Evolutionary conservation across 2,888 invertebrate genomes (phyloP), one percentile per base, ranked within the genome.

Genomic region (Cacoxenus indagator): DNA sequence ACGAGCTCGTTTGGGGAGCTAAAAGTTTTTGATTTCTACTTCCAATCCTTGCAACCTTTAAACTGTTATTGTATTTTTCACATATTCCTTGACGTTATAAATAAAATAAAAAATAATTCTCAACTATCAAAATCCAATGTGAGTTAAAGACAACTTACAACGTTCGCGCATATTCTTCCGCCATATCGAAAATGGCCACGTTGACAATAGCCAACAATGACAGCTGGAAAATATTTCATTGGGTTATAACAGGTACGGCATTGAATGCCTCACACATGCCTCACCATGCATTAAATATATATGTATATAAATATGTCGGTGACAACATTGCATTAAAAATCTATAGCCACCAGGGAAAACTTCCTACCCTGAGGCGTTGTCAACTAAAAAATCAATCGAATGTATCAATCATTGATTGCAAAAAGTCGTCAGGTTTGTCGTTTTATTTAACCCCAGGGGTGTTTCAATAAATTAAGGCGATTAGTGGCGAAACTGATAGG

Each of bases 361-460:
- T 51, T 48, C 17, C n/a, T 22, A 2, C 29, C 48, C 22, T 19
- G 37, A 31, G 51, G 51, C 48, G 37, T 17, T 19, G 31, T 31
- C 14, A 17, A 17, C n/a, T 48, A 45, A 67, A 69, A 76, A 72
- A 76, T 76, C 76, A 76, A 76, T 73, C 71, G 64, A 22, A 45
- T 29, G 27, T 65, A 69, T 69, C 68, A 69, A 69, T 61, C 65
- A 69, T 8, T 27, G 37, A 29, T 57, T 59, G 37, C 59, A 43
- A 37, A 37, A 37, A n/a, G n/a, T n/a, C 37, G 9, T 37, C 37
- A 37, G 37, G 37, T 37, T 37, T 37, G 37, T 8, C 37, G n/a
- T n/a, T n/a, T n/a, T n/a, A n/a, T n/a, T n/a, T n/a, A n/a, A n/a
- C n/a, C n/a, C n/a, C n/a, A n/a, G n/a, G n/a, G n/a, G n/a, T n/a